Conservation (phyloP, 2,113 vertebrate species). For the Phaetusa simplex region DNA sequence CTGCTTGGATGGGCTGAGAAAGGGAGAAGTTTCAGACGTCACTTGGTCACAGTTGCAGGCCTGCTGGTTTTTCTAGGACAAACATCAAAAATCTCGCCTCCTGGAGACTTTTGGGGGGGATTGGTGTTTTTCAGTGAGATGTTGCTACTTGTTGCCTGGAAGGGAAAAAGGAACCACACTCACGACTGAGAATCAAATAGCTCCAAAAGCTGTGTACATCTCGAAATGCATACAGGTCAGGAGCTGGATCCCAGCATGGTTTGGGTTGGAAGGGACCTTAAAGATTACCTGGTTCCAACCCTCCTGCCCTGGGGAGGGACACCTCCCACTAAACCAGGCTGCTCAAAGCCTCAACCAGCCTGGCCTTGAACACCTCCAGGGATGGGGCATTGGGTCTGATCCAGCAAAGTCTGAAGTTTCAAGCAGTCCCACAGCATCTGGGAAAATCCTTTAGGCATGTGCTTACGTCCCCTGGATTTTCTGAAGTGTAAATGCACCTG, state of each 20-base stretch:
- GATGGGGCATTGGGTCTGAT: background rate
- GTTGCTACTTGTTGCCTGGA: background rate
- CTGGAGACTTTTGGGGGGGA: background rate
- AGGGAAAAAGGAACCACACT: background rate
- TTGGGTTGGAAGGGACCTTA: too few relatives aligned
- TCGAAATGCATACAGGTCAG: background rate
- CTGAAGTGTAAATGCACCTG: background rate
- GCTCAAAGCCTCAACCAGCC: too few relatives aligned
- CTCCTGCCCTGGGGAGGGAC: too few relatives aligned
- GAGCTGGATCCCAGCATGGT: background rate
- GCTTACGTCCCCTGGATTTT: background rate
- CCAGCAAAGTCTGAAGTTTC: background rate
- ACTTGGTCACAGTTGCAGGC: background rate
- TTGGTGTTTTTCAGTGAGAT: background rate
- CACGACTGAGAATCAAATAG: rapidly evolving
- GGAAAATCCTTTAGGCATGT: background rate
- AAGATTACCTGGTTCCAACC: too few relatives aligned
- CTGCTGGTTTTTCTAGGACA: background rate
- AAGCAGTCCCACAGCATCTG: background rate
- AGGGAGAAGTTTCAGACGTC: background rate
- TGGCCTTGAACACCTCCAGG: too few relatives aligned
- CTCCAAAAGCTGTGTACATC: background rate
- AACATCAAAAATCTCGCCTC: background rate
- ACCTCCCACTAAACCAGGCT: too few relatives aligned
- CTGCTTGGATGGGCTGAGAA: background rate